Base-by-base conservation (phyloP, 2,113 vertebrate genomes). In the Chiloscyllium plagiosum region DNA sequence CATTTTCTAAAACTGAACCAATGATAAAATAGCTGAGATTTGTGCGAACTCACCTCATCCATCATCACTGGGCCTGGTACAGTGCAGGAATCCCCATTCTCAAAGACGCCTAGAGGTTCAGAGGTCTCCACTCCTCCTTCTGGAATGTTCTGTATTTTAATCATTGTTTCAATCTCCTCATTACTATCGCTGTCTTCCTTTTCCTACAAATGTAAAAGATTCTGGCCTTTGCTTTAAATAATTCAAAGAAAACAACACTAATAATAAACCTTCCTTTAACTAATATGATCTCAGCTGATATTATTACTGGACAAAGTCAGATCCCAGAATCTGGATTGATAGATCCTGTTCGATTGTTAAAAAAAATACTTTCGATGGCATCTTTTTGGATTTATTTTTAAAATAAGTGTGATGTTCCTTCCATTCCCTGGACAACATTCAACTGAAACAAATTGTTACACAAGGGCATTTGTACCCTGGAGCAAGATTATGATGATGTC, bases 121-220 rank as follows among this genome's bases (percentile, higher is more conserved):
- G 87, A 52, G 0, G 13, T 90, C 50, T 90, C 17, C 26, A 6
- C 61, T 29, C 13, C 50, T 29, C 87, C 87, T 26, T 61, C 56
- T 19, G 52, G 13, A 33, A 52, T 15, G 12, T 90, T 33, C 50
- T 33, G 87, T 17, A 61, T 29, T 61, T 61, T 61, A 52, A 61
- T 24, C 17, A 24, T 29, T 61, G 86, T 66, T 68, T 96, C 96
- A 56, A 78, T 19, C 87, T 96, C 95, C 80, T 95, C 19, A 37
- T 94, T 89, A 56, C 95, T 37, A 76, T 95, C 93, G 3, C 95
- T 76, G 24, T 93, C 80, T 33, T 96, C 96, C 29, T 96, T 96
- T n/a, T 95, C 89, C 37, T 96, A 96, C 70, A 52, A 17, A 61
- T 1, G 20, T 10, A 89, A 13, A 89, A 90, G 80, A 19, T 83